These are phyloP conservation scores for Lepidocolaptes lacrymiger DNA, from an alignment of 2,797 vertebrate genomes.

Conservation along the genomic window DNA sequence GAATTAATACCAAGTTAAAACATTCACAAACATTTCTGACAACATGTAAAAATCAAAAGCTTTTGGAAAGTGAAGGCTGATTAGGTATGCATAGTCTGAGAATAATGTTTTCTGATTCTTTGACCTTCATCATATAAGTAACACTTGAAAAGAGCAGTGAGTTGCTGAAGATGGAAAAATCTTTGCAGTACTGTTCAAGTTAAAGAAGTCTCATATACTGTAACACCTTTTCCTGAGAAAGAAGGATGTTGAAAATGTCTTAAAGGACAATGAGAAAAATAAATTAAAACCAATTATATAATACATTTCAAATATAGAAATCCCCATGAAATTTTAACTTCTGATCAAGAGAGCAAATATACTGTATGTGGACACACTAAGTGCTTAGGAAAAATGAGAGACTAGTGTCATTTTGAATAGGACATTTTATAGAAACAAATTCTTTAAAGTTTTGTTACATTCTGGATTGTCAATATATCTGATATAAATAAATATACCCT, in stretches of 20 bases:
- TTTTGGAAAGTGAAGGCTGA: neutral
- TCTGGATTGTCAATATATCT: neutral
- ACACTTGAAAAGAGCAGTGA: neutral
- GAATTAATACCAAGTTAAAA: neutral
- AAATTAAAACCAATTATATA: neutral
- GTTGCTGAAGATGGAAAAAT: neutral
- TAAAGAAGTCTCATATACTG: neutral
- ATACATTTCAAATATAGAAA: neutral
- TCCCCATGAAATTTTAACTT: neutral
- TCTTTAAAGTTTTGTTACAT: neutral
- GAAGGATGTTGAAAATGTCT: neutral
- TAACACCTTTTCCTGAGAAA: neutral
- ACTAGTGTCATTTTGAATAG: neutral
- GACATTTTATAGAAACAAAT: neutral
- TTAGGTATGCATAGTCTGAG: neutral
- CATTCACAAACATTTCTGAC: neutral
- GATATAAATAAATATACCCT: neutral
- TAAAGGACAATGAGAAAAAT: neutral
- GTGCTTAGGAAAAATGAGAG: neutral
- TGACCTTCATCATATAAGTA: neutral
- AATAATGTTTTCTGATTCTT: neutral
- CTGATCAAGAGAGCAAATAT: neutral
- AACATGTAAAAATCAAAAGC: neutral
- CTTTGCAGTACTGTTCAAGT: neutral
- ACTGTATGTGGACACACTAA: neutral